These are phyloP conservation scores for Caenorhabditis sinica DNA, from an alignment of 2,888 invertebrate genomes.

Conservation along the genomic window DNA sequence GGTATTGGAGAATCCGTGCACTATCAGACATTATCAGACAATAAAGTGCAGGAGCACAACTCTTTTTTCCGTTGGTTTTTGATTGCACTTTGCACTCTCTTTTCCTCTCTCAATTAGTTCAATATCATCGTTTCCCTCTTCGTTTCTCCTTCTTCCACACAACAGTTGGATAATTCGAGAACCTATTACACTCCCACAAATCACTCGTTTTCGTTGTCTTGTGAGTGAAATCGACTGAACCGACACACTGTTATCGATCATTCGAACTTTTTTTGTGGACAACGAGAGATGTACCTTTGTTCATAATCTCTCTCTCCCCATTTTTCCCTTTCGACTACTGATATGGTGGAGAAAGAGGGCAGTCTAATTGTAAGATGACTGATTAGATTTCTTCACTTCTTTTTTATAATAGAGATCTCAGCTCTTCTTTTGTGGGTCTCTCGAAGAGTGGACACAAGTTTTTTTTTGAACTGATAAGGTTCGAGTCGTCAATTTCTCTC, in stretches of 20 bases:
- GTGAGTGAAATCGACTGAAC: slow-evolving; percentile 2
- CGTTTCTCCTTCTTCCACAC: not conserved
- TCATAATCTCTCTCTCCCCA: slow-evolving; percentile 9
- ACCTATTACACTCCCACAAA: slow-evolving; percentile 38
- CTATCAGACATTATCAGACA: not conserved
- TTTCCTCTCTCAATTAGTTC: not conserved
- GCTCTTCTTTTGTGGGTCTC: not conserved
- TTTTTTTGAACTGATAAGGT: not conserved
- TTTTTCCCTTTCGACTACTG: slow-evolving; percentile 3
- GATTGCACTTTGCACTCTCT: not conserved
- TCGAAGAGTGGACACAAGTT: not conserved
- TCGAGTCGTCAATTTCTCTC: not conserved
- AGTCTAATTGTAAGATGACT: slow-evolving; percentile 30
- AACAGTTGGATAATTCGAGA: slow-evolving; percentile 2
- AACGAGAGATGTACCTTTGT: slow-evolving; percentile 27
- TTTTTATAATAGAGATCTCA: not conserved
- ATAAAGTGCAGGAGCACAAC: not conserved
- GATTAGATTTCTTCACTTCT: slow-evolving; percentile 2
- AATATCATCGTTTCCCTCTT: not conserved
- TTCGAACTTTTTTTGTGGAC: slow-evolving; percentile 43
- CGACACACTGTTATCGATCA: slow-evolving; percentile 32
- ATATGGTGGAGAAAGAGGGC: slow-evolving; percentile 10
- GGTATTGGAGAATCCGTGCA: not conserved
- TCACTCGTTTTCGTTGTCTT: slow-evolving; percentile 23
- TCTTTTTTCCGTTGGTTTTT: not conserved